Evolutionary conservation across 37 sponge, comb jelly and placozoan species (phyloP).

Genomic region (Beroe forskalii): DNA sequence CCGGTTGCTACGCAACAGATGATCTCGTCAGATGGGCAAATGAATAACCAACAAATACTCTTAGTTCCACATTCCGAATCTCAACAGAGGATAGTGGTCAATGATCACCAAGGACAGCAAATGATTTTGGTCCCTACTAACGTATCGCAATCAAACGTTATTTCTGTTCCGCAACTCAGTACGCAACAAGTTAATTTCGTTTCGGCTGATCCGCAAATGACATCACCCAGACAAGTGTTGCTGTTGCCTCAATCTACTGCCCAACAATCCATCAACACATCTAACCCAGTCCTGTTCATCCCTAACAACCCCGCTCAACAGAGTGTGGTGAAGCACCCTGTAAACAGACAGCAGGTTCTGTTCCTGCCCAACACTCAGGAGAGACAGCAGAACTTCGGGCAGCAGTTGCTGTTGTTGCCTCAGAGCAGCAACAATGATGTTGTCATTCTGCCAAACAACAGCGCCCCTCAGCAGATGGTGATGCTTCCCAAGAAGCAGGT

Average conservation of each 20-base stretch:
- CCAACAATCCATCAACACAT: background rate
- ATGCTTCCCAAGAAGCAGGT: background rate
- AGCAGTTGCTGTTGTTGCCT: too few relatives aligned
- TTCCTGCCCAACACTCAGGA: background rate
- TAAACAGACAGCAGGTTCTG: background rate
- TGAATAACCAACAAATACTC: too few relatives aligned
- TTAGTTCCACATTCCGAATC: too few relatives aligned
- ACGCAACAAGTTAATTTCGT: background rate
- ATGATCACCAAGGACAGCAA: background rate
- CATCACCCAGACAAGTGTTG: background rate
- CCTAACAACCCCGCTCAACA: background rate
- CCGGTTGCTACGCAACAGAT: too few relatives aligned
- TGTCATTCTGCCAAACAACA: background rate
- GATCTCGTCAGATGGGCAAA: too few relatives aligned
- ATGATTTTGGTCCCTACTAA: background rate
- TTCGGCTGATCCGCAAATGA: too few relatives aligned
- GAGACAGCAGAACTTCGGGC: too few relatives aligned
- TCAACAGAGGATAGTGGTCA: background rate
- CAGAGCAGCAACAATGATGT: background rate
- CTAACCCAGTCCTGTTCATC: background rate
- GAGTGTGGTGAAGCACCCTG: background rate
- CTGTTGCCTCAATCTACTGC: background rate
- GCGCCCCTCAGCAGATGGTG: background rate
- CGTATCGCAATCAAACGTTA: background rate
- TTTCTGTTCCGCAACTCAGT: background rate